Conservation (phyloP, 2,888 invertebrate genomes). For the Caprella mutica region DNA sequence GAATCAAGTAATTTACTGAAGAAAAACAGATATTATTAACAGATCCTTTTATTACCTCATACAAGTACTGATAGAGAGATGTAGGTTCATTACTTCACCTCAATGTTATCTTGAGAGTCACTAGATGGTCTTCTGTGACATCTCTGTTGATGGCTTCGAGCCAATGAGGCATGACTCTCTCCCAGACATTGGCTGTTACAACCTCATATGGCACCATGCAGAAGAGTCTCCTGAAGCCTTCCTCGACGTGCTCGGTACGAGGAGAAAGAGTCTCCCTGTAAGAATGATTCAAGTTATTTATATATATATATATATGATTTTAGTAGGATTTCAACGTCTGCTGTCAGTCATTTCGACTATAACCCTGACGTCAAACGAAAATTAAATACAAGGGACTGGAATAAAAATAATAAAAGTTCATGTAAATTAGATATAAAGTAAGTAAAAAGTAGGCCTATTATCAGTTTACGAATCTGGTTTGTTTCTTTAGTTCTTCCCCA, state of each 20-base stretch:
- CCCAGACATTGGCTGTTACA: slow-evolving; percentile 92
- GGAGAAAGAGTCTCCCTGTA: slow-evolving; percentile 38
- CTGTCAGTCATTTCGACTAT: too few relatives aligned
- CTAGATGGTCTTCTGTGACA: slow-evolving; percentile 74
- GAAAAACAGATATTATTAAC: slow-evolving; percentile 18
- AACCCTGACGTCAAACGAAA: too few relatives aligned
- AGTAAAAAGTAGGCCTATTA: too few relatives aligned
- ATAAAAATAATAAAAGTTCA: too few relatives aligned
- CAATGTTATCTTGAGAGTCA: slow-evolving; percentile 67
- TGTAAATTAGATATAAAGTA: too few relatives aligned
- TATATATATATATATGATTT: too few relatives aligned
- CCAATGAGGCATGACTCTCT: slow-evolving; percentile 98
- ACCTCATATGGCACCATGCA: slow-evolving; percentile 96
- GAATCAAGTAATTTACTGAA: slow-evolving; percentile 89
- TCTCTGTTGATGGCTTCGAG: slow-evolving; percentile 92
- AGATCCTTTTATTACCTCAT: slow-evolving; percentile 3
- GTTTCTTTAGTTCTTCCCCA: too few relatives aligned
- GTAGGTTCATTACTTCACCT: slow-evolving; percentile 46
- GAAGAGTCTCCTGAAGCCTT: slow-evolving; percentile 84
- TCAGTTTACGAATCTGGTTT: too few relatives aligned
- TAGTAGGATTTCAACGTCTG: too few relatives aligned
- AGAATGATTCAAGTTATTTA: too few relatives aligned
- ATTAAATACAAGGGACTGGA: too few relatives aligned
- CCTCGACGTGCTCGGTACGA: slow-evolving; percentile 75
- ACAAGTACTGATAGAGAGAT: neutral